Base-by-base conservation (phyloP, 1,140 invertebrate genomes). In the Marisa cornuarietis region DNA sequence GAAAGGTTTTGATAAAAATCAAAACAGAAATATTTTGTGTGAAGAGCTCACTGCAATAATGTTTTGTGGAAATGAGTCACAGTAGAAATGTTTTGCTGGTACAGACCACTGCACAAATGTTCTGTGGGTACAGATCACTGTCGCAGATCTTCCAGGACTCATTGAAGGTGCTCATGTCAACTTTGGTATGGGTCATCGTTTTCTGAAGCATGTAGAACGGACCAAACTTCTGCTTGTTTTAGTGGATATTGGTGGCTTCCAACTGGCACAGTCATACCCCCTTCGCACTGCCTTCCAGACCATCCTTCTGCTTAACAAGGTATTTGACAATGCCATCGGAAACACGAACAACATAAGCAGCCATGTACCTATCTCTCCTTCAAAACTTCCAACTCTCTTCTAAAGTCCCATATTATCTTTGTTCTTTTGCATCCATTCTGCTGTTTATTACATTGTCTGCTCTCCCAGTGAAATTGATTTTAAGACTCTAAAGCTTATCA, bases 111-210 rank as follows among this genome's bases (percentile, higher is more conserved):
- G 31, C 2, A 6, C 31, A 42, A 42, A 42, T 42, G 6, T 42
- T 42, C 31, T 42, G 31, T 42, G 31, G 75, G 49, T 75, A 22
- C 90, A 89, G 83, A 87, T 93, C 90, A 73, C 87, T 88, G 95
- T 99, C 81, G 98, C 98, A 5, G 98, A 99, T 92, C 92, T 99
- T 62, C 98, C 98, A 0, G 98, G 98, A 8, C 91, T 99, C 54
- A 97, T 99, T 85, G 93, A 94, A 84, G 96, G 95, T 68, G 97
- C 98, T 4, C 96, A 98, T 92, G 93, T 94, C 85, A 98, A 99
- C 89, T 93, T 93, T 88, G 98, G 98, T 3, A 91, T 99, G 51
- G 98, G 98, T 62, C 95, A 98, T 83, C 93, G 94, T 78, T 99
- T 99, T 91, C 92, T 99, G 0, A 95, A 96, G 86, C 98, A 99